Evolutionary conservation across 2,888 invertebrate species (phyloP), one percentile per base, ranked within the genome.

Genomic region (Pollenia amentaria): DNA sequence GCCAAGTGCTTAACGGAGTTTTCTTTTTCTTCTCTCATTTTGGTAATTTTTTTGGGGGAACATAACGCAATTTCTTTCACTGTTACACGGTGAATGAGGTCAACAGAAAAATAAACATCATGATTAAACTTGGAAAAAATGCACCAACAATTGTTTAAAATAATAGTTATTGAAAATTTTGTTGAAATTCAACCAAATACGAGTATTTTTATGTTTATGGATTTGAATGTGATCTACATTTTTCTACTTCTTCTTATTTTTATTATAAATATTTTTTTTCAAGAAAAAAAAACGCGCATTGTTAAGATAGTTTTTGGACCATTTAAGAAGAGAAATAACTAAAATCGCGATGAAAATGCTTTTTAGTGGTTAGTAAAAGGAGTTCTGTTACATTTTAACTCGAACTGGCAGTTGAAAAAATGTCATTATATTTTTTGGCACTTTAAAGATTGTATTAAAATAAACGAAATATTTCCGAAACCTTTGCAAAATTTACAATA

Each of bases 51-150:
- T 38, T 46, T 16, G 2, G n/a, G n/a, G 51, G 40, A 53, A 57
- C 29, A 60, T 42, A 87, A 83, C 79, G 86, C 86, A 86, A 79
- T 79, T 83, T 86, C 53, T 77, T 82, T 55, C 11, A 29, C 44
- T 65, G 21, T 78, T 78, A 40, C 69, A 57, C 14, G 44, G 16
- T 38, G 38, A 87, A 84, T 76, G 72, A 67, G 87, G 87, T 87
- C 84, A 87, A 62, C 53, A 40, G 8, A 76, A 46, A 72, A 72
- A 64, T 51, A 76, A 87, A 80, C 55, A 83, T 80, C 73, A 78
- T 76, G 75, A 42, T 46, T 40, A 60, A 69, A 57, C 29, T 67
- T 38, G 16, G 16, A 12, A 53, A 48, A 79, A 51, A 40, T 69
- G 46, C 38, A 46, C 16, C 4, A 44, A 4, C 44, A 44, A 55